Evolutionary conservation across 64 coral and sea anemone species (phyloP).

Genomic region (Montipora sp.): DNA sequence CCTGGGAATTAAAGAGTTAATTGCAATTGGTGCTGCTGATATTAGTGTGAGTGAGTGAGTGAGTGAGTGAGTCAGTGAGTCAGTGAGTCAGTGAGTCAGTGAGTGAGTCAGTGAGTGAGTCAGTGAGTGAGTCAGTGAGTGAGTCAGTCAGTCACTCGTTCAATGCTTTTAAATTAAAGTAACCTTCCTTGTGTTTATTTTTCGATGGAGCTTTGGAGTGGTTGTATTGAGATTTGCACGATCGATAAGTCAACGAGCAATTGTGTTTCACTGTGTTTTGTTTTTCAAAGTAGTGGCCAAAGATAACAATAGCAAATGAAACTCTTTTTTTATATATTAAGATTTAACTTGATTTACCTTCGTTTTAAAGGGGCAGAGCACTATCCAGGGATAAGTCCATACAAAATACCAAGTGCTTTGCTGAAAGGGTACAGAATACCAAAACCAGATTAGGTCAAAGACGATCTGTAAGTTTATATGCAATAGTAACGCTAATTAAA

Average conservation of each 20-base stretch:
- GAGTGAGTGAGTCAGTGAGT: no score
- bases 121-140: no score
- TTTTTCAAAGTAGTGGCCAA: no score
- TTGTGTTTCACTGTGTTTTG: not conserved
- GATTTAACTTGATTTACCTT: not conserved
- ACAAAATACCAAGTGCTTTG: not conserved
- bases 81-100: no score
- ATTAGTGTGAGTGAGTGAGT: no score
- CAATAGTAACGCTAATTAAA: no score
- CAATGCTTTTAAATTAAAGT: no score
- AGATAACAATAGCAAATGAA: not conserved
- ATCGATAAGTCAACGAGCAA: not conserved
- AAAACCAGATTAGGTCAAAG: slow-evolving; percentile 34
- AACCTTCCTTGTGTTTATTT: not conserved
- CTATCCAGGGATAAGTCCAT: slow-evolving; percentile 27
- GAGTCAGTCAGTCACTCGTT: no score
- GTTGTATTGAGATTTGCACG: slow-evolving; percentile 31
- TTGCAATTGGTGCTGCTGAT: no score
- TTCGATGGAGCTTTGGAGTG: slow-evolving; percentile 39
- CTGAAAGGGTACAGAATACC: slow-evolving; percentile 32
- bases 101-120: no score
- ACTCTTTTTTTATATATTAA: not conserved
- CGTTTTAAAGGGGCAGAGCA: slow-evolving; percentile 8
- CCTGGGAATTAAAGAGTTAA: no score
- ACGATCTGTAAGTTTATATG: slow-evolving; percentile 7